These are phyloP conservation scores for Hemaris fuciformis DNA, from an alignment of 2,888 invertebrate species.

Conservation along the genomic window DNA sequence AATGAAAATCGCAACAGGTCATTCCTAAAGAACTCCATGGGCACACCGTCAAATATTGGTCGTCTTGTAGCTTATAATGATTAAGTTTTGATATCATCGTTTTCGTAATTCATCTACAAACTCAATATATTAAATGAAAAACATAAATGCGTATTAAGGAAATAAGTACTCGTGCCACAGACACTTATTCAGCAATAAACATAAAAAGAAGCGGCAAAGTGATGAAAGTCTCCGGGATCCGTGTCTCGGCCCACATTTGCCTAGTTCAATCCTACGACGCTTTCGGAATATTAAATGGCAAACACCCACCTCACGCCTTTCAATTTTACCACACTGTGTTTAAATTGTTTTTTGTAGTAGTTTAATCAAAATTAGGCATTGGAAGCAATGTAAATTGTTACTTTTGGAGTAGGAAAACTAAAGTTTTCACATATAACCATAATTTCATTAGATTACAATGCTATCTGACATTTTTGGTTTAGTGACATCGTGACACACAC, in stretches of 20 bases:
- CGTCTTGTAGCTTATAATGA: no score
- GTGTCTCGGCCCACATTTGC: conserved; percentile 69
- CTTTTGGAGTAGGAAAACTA: not conserved
- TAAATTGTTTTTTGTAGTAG: not conserved
- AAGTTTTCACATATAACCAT: not conserved
- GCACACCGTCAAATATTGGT: no score
- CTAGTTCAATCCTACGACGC: conserved; percentile 65
- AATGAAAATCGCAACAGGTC: no score
- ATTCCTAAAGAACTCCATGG: no score
- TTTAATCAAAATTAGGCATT: not conserved
- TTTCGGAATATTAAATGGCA: conserved; percentile 68
- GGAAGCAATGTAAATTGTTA: not conserved
- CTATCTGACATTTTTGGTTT: not conserved
- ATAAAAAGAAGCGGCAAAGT: conserved; percentile 37
- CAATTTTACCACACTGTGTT: conserved; percentile 51
- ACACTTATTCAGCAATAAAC: conserved; percentile 33
- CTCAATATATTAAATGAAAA: not conserved
- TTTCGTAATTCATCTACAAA: not conserved
- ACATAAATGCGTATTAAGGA: not conserved
- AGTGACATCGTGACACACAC: not conserved
- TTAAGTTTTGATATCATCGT: no score
- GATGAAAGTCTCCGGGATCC: conserved; percentile 55
- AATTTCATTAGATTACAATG: not conserved
- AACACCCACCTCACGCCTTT: conserved; percentile 51
- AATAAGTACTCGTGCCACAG: conserved; percentile 13